phyloP scores from a whole-genome alignment of 2,113 vertebrate genomes.

The Corapipo altera region DNA sequence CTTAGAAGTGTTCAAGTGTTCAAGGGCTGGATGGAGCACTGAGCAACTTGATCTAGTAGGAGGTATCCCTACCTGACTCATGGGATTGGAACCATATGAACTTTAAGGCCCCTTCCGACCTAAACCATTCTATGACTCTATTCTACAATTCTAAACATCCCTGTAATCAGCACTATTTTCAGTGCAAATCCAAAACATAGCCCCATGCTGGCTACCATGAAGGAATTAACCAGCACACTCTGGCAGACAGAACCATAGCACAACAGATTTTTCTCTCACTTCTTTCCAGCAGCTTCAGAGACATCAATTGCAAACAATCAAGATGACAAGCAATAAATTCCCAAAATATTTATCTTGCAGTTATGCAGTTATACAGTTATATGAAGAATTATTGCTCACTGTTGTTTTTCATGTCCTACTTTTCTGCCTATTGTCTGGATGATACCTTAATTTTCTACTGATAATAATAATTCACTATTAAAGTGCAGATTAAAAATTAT shows the following conservation, averaged over 20 bases:
- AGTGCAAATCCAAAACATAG: not conserved
- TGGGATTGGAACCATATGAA: not conserved
- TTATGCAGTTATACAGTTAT: not conserved
- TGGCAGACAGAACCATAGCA: not conserved
- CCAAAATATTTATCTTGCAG: not conserved
- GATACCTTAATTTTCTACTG: not conserved
- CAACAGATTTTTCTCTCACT: not conserved
- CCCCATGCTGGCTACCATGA: not conserved
- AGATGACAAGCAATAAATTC: not conserved
- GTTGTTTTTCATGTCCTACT: not conserved
- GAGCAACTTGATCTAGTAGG: not conserved
- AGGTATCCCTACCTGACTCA: not conserved
- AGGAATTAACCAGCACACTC: not conserved
- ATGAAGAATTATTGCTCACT: not conserved
- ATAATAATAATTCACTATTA: not conserved
- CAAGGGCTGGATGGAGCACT: not conserved
- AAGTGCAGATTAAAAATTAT: not conserved
- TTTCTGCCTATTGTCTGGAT: not conserved
- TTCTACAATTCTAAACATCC: no score
- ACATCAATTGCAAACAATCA: not conserved
- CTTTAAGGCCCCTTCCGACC: not conserved
- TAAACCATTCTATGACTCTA: not conserved
- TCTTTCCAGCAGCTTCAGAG: not conserved
- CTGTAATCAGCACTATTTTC: not conserved
- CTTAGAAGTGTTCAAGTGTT: not conserved